Evolutionary conservation across 2,888 invertebrate species (phyloP).

Genomic region (Epirrhoe alternata): DNA sequence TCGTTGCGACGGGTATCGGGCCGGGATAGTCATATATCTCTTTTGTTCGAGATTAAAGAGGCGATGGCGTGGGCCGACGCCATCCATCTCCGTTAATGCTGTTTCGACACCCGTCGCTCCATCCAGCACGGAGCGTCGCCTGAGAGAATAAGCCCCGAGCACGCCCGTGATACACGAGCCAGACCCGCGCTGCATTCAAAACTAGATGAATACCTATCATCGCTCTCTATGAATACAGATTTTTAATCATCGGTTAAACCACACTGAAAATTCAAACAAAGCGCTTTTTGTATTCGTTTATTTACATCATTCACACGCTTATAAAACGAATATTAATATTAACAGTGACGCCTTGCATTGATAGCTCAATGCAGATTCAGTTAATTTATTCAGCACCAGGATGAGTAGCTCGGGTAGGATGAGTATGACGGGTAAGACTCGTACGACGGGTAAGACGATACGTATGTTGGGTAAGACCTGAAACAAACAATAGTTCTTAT

Average conservation of each 20-base stretch:
- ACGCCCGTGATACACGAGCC: constrained; percentile 27
- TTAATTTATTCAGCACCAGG: constrained; percentile 48
- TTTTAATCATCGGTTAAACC: constrained; percentile 29
- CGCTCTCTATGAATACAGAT: constrained; percentile 15
- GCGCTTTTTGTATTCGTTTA: constrained; percentile 35
- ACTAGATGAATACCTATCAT: constrained; percentile 19
- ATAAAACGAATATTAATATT: constrained; percentile 27
- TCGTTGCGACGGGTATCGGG: constrained; percentile 49
- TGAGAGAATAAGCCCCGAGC: constrained; percentile 28
- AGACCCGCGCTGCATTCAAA: constrained; percentile 29
- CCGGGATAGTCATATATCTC: constrained; percentile 64
- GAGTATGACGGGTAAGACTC: constrained; percentile 45
- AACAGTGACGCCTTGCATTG: constrained; percentile 32
- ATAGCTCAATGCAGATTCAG: constrained; percentile 18
- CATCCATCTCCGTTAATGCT: constrained; percentile 77
- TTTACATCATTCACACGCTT: constrained; percentile 29
- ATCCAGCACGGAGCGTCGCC: constrained; percentile 35
- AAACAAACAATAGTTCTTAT: constrained; percentile 36
- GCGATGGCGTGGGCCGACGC: constrained; percentile 67
- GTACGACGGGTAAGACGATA: constrained; percentile 44
- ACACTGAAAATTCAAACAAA: constrained; percentile 20
- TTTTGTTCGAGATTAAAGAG: constrained; percentile 77
- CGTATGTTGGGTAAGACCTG: constrained; percentile 45
- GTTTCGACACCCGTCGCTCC: constrained; percentile 65
- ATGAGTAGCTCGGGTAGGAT: constrained; percentile 44